phyloP scores from a whole-genome alignment of 2,113 vertebrate genomes.

The Plotosus lineatus region DNA sequence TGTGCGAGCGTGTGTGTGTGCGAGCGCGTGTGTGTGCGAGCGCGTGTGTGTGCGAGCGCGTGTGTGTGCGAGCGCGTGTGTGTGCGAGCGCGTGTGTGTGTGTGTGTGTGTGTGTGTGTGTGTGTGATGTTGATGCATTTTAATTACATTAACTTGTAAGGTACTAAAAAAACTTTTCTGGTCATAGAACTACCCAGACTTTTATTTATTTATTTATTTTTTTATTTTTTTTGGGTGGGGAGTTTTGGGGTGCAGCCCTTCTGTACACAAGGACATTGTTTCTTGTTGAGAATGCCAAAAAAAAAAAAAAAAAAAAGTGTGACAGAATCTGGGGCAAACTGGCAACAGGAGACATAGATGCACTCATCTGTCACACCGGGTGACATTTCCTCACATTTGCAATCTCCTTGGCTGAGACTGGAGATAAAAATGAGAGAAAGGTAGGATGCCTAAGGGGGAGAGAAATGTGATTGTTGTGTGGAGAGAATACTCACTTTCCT shows the following conservation, averaged over 20 bases:
- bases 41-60: background rate
- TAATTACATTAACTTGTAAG: background rate
- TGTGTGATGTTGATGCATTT: background rate
- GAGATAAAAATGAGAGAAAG: conserved; percentile 58
- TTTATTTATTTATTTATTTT: background rate
- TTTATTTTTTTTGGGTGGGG: background rate
- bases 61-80: background rate
- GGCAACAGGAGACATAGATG: conserved; percentile 45
- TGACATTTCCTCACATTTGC: conserved; percentile 61
- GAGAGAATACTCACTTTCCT: conserved; percentile 6
- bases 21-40: background rate
- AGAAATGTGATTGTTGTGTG: conserved; percentile 53
- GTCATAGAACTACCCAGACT: background rate
- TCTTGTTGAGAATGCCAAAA: conserved; percentile 12
- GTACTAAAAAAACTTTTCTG: background rate
- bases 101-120: background rate
- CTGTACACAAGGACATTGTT: conserved; percentile 15
- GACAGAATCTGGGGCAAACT: conserved; percentile 59
- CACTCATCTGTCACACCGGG: conserved; percentile 56
- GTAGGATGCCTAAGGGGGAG: conserved; percentile 51
- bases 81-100: background rate
- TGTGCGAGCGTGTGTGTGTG: background rate
- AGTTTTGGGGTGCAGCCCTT: conserved; percentile 27
- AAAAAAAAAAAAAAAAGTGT: conserved; percentile 26
- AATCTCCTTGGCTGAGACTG: conserved; percentile 54